A percentile compares a stretch with the other conserved stretches of the same genome.
Evolutionary conservation across 1,140 invertebrate genomes (phyloP).

Genomic region (Battus philenor): DNA sequence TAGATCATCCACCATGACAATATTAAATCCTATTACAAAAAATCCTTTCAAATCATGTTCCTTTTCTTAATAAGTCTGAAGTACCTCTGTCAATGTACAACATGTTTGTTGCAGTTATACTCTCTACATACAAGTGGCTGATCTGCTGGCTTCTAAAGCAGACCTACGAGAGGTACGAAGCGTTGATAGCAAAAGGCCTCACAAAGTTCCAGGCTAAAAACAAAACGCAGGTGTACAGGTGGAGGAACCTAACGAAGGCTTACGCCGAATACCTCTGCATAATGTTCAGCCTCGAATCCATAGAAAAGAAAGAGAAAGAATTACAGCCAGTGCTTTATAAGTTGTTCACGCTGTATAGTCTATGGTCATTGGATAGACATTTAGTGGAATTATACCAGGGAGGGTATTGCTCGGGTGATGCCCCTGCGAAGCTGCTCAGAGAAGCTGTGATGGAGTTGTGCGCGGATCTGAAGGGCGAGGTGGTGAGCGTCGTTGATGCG

Average conservation of each 20-base stretch:
- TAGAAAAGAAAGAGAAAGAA: slow-evolving; percentile 71
- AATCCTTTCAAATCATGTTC: too few species aligned
- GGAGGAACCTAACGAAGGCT: slow-evolving; percentile 83
- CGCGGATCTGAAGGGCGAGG: slow-evolving; percentile 83
- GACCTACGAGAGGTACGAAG: slow-evolving; percentile 80
- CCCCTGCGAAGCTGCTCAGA: slow-evolving; percentile 75
- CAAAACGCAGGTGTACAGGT: slow-evolving; percentile 89
- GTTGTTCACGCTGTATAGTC: slow-evolving; percentile 83
- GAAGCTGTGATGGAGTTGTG: slow-evolving; percentile 83
- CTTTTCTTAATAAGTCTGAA: too few species aligned
- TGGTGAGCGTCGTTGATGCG: slow-evolving; percentile 88
- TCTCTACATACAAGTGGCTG: slow-evolving; percentile 89
- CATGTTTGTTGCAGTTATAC: slow-evolving; percentile 84
- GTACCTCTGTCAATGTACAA: too few species aligned
- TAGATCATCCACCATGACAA: too few species aligned
- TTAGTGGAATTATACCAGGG: slow-evolving; percentile 86
- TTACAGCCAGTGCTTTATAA: slow-evolving; percentile 78
- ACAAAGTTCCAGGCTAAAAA: slow-evolving; percentile 86
- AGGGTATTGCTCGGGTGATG: slow-evolving; percentile 44
- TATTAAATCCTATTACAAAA: too few species aligned
- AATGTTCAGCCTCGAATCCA: slow-evolving; percentile 76
- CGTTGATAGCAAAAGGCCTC: slow-evolving; percentile 75
- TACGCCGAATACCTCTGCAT: slow-evolving; percentile 85
- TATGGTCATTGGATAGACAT: slow-evolving; percentile 85
- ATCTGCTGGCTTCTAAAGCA: slow-evolving; percentile 85